A percentile compares a stretch with the other conserved stretches of the same genome.
phyloP scores from a whole-genome alignment of 2,113 vertebrate genomes.

The Onychorhynchus coronatus region DNA sequence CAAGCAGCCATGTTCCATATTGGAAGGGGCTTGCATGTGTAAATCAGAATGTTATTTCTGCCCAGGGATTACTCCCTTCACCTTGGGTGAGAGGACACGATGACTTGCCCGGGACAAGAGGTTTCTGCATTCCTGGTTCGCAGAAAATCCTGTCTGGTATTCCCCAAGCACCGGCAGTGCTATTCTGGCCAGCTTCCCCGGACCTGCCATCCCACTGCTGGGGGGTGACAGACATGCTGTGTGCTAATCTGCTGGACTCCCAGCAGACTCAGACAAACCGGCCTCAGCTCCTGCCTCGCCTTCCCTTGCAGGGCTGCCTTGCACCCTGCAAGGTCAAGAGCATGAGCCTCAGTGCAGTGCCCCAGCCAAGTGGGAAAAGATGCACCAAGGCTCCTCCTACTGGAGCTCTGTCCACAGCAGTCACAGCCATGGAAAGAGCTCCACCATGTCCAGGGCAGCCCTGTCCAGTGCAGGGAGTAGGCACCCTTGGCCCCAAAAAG shows the following conservation, averaged over 20 bases:
- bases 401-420: not conserved
- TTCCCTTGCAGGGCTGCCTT: not conserved
- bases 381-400: not conserved
- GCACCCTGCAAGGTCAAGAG: not conserved
- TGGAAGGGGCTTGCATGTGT: not conserved
- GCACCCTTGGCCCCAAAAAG: not conserved
- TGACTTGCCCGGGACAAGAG: not conserved
- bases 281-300: rapidly evolving
- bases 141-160: not conserved
- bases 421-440: not conserved
- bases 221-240: not conserved
- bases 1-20: rapidly evolving
- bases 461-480: too few relatives aligned
- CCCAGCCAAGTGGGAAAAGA: rapidly evolving
- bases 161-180: not conserved
- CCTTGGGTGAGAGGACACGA: not conserved
- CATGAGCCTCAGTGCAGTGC: rapidly evolving
- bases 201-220: not conserved
- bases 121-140: not conserved
- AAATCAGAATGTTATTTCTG: not conserved
- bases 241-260: not conserved
- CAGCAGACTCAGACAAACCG: not conserved
- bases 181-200: not conserved
- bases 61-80: not conserved
- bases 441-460: not conserved